Percentiles rank a stretch among this genome's conserved stretches.
Conservation (phyloP, 2,888 invertebrate genomes). For the Tricholauxania praeusta region DNA sequence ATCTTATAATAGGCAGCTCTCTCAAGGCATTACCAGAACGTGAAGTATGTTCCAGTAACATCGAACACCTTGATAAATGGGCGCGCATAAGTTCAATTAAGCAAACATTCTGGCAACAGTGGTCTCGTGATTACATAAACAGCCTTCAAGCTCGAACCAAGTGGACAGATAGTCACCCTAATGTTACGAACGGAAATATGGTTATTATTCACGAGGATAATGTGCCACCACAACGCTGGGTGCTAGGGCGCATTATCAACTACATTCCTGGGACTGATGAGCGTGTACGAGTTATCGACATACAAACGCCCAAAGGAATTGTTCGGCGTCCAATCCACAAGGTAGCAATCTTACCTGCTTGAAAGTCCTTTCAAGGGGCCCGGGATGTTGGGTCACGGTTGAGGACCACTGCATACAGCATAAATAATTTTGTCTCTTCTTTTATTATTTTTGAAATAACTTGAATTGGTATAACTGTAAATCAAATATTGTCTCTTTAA, state of each 20-base stretch:
- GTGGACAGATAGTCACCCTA: conserved; percentile 1
- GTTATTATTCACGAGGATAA: conserved; percentile 33
- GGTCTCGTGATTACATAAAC: conserved; percentile 28
- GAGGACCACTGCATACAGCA: no score
- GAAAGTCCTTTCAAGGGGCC: conserved; percentile 29
- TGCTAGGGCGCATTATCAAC: conserved; percentile 19
- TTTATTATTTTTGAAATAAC: no score
- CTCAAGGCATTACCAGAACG: no score
- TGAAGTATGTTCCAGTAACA: background rate
- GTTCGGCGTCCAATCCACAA: conserved; percentile 31
- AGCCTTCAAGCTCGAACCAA: conserved; percentile 23
- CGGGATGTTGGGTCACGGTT: conserved; percentile 12
- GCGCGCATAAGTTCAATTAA: conserved; percentile 24
- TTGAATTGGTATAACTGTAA: no score
- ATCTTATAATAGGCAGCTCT: no score
- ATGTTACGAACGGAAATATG: background rate
- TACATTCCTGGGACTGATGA: conserved; percentile 19
- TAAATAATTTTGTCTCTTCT: no score
- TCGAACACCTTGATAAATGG: conserved; percentile 25
- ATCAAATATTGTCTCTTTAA: no score
- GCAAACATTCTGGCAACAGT: conserved; percentile 28
- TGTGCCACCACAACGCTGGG: conserved; percentile 20
- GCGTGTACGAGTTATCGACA: conserved; percentile 13
- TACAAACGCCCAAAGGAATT: conserved; percentile 27
- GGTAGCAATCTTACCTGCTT: conserved; percentile 27